Evolutionary conservation across 2,797 vertebrate genomes (phyloP).

Genomic region (Forpus xanthops): DNA sequence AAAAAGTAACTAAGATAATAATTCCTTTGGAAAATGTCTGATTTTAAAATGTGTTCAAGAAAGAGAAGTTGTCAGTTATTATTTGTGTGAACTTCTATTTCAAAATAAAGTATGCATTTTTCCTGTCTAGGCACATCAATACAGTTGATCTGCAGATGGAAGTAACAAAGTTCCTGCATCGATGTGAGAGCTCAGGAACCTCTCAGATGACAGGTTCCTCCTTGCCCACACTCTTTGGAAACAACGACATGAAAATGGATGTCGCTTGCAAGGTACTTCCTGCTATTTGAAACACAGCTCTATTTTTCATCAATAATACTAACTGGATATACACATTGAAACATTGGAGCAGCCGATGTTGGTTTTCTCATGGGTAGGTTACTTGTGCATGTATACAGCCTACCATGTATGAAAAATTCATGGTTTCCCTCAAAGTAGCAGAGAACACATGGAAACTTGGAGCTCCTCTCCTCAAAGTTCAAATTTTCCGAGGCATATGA

Average conservation of each 20-base stretch:
- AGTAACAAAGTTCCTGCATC: slow-evolving; percentile 93
- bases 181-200: slow-evolving; percentile 83
- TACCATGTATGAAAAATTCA: not conserved
- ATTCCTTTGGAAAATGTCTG: not conserved
- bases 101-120: not conserved
- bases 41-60: not conserved
- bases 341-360: not conserved
- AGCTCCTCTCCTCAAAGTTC: not conserved
- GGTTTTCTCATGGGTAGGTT: not conserved
- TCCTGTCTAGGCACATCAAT: slow-evolving; percentile 86
- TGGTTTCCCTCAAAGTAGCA: not conserved
- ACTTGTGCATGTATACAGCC: not conserved
- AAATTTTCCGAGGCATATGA: not conserved
- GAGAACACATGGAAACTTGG: not conserved
- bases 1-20: not conserved
- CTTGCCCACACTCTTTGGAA: slow-evolving; percentile 88
- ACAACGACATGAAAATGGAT: slow-evolving; percentile 88
- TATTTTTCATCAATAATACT: not conserved
- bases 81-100: not conserved
- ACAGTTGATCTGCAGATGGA: slow-evolving; percentile 97
- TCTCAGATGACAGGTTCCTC: slow-evolving; percentile 71
- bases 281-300: not conserved
- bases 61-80: not conserved
- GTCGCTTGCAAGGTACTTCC: slow-evolving; percentile 90
- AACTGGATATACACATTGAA: not conserved